Conservation (phyloP, 2,888 invertebrate genomes). For the Melanostoma mellinum region DNA sequence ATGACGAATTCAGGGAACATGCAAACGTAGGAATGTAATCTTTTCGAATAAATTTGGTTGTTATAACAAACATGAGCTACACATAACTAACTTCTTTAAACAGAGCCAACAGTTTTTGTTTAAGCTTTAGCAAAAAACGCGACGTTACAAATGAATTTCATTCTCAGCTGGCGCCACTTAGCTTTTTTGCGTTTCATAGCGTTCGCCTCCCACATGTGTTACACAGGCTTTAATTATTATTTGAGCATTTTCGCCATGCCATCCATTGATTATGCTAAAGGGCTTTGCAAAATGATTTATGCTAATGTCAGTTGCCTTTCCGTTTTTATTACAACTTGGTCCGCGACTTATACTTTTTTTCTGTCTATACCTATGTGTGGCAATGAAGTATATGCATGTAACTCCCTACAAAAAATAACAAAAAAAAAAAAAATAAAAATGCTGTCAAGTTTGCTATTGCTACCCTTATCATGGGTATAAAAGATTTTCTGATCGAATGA, state of each 20-base stretch:
- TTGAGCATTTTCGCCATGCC: slow-evolving; percentile 53
- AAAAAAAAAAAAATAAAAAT: not conserved
- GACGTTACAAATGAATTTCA: slow-evolving; percentile 2
- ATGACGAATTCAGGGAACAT: too few species aligned
- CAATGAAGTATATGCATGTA: too few species aligned
- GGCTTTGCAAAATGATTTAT: slow-evolving; percentile 64
- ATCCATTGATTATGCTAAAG: slow-evolving; percentile 62
- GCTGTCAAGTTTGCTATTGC: slow-evolving; percentile 40
- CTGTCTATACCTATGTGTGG: too few species aligned
- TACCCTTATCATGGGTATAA: slow-evolving; percentile 42
- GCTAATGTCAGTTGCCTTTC: slow-evolving; percentile 50
- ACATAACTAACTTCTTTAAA: not conserved
- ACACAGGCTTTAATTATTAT: slow-evolving; percentile 55
- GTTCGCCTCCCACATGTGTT: slow-evolving; percentile 32
- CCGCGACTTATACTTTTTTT: too few species aligned
- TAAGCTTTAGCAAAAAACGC: not conserved
- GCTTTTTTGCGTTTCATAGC: not conserved
- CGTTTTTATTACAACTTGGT: too few species aligned
- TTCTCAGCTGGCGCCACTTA: slow-evolving; percentile 45
- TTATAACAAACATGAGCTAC: too few species aligned
- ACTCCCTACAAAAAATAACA: not conserved
- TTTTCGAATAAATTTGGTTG: too few species aligned
- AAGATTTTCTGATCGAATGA: slow-evolving; percentile 52
- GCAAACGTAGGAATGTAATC: too few species aligned
- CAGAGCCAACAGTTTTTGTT: not conserved